phyloP scores from a whole-genome alignment of 2,113 vertebrate species.

The Tachysurus vachellii region DNA sequence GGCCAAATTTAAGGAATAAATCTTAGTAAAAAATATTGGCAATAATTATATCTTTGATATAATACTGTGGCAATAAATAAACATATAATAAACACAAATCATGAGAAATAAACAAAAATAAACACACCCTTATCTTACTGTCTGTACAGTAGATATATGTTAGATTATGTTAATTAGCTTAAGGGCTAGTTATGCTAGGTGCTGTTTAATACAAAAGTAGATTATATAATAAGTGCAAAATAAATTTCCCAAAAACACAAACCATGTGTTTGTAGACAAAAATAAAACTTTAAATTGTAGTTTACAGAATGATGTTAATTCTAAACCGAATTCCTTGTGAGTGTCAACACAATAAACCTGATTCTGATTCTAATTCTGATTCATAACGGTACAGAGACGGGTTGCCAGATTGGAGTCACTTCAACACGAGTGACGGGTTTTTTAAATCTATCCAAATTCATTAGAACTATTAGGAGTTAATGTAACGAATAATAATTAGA shows the following conservation, averaged over 20 bases:
- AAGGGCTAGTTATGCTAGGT: not conserved
- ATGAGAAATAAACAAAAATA: not conserved
- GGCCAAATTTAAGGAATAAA: not conserved
- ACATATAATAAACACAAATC: not conserved
- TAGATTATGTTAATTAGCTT: not conserved
- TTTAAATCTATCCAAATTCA: not conserved
- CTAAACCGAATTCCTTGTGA: too few species aligned
- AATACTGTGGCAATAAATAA: not conserved
- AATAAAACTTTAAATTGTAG: not conserved
- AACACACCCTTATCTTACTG: too few species aligned
- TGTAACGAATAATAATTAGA: not conserved
- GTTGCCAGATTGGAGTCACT: not conserved
- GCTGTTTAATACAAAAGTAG: not conserved
- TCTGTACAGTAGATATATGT: too few species aligned
- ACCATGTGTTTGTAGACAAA: not conserved
- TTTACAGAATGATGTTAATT: too few species aligned
- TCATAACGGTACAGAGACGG: not conserved
- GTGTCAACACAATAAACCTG: too few species aligned
- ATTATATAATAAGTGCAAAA: not conserved
- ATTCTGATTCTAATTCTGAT: too few species aligned
- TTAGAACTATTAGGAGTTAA: not conserved
- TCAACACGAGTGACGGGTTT: not conserved
- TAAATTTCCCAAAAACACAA: not conserved
- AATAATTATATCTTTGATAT: too few species aligned
- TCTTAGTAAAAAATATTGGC: not conserved